Evolutionary conservation across 1,140 invertebrate species (phyloP).

Genomic region (Drosophila parabipectinata): DNA sequence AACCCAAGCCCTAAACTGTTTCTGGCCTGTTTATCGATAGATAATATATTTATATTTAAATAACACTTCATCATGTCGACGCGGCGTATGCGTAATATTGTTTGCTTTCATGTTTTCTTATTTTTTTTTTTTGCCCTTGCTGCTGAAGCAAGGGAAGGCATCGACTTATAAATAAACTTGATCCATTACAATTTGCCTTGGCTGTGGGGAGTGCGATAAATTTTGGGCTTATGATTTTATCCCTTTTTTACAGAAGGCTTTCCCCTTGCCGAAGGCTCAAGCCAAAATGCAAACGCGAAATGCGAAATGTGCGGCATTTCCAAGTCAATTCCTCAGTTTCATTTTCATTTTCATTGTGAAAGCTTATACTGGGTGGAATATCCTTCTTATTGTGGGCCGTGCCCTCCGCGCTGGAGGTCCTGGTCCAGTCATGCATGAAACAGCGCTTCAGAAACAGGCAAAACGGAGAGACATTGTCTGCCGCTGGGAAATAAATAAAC

Average conservation of each 20-base stretch:
- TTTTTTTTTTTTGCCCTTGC: background rate
- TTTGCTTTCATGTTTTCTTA: conserved; percentile 64
- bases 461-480: conserved; percentile 49
- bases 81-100: conserved; percentile 79
- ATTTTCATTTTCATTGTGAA: conserved; percentile 55
- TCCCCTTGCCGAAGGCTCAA: conserved; percentile 1
- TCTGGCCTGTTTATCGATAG: conserved; percentile 70
- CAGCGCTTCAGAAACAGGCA: conserved; percentile 64
- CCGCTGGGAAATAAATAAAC: conserved; percentile 56
- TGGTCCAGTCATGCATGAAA: conserved; percentile 69
- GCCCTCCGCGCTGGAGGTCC: conserved; percentile 12
- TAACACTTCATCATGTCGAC: conserved; percentile 75
- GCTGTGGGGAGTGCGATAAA: conserved; percentile 71
- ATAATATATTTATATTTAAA: conserved; percentile 82
- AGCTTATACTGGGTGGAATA: background rate
- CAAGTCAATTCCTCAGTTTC: conserved; percentile 59
- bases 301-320: conserved; percentile 32
- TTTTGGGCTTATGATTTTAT: conserved; percentile 79
- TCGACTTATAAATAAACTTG: conserved; percentile 76
- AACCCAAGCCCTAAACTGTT: background rate
- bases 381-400: background rate
- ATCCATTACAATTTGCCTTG: conserved; percentile 69
- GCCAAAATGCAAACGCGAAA: conserved; percentile 4
- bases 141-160: conserved; percentile 6
- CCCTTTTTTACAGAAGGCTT: conserved; percentile 45